Conservation (phyloP, 2,797 vertebrate genomes). For the Neosilurus hyrtlii region DNA sequence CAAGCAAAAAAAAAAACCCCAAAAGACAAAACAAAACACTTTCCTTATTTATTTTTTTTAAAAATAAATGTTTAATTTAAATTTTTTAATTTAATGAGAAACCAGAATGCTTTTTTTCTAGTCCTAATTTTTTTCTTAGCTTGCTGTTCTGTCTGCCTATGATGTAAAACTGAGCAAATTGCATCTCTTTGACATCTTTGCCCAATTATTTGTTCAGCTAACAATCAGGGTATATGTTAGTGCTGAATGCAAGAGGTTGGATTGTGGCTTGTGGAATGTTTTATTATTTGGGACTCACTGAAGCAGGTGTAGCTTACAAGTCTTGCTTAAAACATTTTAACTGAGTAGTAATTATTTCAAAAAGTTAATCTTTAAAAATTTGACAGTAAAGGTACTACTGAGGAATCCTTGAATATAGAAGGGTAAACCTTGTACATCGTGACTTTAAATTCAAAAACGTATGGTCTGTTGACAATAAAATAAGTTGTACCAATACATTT, state of each 20-base stretch:
- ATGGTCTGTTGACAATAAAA: background rate
- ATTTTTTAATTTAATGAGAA: no score
- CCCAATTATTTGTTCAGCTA: slow-evolving; percentile 50
- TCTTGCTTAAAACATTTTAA: background rate
- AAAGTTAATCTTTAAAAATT: background rate
- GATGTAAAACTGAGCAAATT: slow-evolving; percentile 47
- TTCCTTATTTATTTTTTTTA: no score
- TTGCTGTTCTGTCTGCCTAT: slow-evolving; percentile 21
- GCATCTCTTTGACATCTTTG: slow-evolving; percentile 17
- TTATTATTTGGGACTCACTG: slow-evolving; percentile 21
- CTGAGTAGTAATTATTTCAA: background rate
- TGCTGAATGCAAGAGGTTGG: slow-evolving; percentile 17
- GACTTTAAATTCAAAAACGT: background rate
- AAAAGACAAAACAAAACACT: no score
- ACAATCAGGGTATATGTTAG: slow-evolving; percentile 22
- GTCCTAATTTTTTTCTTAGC: no score
- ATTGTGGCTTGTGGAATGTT: background rate
- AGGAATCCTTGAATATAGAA: background rate
- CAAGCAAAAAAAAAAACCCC: no score
- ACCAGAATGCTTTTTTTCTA: no score
- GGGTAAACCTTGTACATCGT: background rate
- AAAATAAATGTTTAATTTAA: no score
- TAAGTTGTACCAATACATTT: background rate
- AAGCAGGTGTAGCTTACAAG: background rate
- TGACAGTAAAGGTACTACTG: background rate